Conservation (phyloP, 2,888 invertebrate species). For the Tromatobia lineatoria region DNA sequence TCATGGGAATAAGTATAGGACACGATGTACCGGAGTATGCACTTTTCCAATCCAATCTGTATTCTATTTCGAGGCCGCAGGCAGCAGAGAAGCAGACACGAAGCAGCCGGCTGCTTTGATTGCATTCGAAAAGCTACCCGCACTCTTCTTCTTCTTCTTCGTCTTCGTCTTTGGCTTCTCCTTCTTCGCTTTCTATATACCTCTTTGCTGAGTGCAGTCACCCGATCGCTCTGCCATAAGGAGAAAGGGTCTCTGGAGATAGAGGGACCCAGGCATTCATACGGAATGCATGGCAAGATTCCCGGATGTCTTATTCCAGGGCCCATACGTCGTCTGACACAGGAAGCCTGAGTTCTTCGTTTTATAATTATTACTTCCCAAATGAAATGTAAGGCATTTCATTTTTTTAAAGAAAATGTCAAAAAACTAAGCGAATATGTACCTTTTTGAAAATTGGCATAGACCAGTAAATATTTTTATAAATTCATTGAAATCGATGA, state of each 20-base stretch:
- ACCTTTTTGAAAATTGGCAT: too few species aligned
- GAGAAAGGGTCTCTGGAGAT: constrained; percentile 31
- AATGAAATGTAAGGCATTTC: background rate
- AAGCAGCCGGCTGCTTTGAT: constrained; percentile 67
- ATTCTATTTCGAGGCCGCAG: constrained; percentile 69
- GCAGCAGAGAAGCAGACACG: constrained; percentile 62
- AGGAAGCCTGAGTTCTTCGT: background rate
- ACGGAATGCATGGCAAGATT: constrained; percentile 39
- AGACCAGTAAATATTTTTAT: too few species aligned
- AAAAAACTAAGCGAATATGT: too few species aligned
- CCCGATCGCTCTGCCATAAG: constrained; percentile 52
- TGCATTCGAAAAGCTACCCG: constrained; percentile 62
- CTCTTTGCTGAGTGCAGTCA: constrained; percentile 58
- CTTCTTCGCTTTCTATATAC: constrained; percentile 26
- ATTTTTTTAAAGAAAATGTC: too few species aligned
- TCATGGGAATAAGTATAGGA: constrained; percentile 14
- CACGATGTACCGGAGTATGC: constrained; percentile 58
- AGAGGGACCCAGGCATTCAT: constrained; percentile 29
- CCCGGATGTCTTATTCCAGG: constrained; percentile 36
- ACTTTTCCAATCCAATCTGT: constrained; percentile 69
- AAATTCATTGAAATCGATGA: too few species aligned
- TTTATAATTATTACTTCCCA: background rate
- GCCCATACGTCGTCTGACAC: constrained; percentile 21
- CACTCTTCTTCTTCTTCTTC: constrained; percentile 41
- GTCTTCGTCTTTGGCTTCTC: background rate